These are phyloP conservation scores for Ametastegia equiseti DNA, from an alignment of 2,888 invertebrate species.

Conservation along the genomic window DNA sequence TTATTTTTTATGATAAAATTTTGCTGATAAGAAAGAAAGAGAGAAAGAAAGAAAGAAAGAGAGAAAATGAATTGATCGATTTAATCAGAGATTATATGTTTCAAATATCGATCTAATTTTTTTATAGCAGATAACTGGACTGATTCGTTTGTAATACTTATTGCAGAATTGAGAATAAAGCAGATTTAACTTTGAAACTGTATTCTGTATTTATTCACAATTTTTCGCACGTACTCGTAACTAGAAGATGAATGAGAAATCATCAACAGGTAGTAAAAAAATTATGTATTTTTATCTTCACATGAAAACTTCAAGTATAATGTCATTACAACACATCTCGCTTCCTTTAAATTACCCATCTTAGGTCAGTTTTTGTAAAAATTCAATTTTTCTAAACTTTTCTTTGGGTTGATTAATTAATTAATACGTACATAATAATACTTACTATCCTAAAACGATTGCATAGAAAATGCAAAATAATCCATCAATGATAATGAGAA, in stretches of 20 bases:
- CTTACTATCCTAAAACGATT: neutral
- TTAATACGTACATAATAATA: slow-evolving; percentile 25
- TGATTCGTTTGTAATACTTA: slow-evolving; percentile 39
- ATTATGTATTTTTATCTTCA: slow-evolving; percentile 18
- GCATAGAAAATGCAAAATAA: slow-evolving; percentile 6
- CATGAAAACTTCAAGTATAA: neutral
- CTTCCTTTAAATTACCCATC: neutral
- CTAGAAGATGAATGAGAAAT: neutral
- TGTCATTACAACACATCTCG: neutral
- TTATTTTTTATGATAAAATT: slow-evolving; percentile 4
- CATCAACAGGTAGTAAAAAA: slow-evolving; percentile 9
- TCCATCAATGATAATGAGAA: neutral
- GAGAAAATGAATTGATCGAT: neutral
- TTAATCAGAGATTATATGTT: slow-evolving; percentile 31
- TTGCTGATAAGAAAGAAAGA: neutral
- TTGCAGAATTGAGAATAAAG: slow-evolving; percentile 16
- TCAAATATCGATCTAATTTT: slow-evolving; percentile 26
- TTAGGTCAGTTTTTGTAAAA: neutral
- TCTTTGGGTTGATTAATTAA: neutral
- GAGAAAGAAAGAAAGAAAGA: too few species aligned
- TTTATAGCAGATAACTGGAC: slow-evolving; percentile 20
- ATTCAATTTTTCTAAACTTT: neutral
- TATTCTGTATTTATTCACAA: neutral
- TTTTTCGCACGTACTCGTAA: neutral
- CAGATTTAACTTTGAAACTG: neutral